These are phyloP conservation scores for Taurulus bubalis DNA, from an alignment of 2,113 vertebrate species.

Conservation along the genomic window DNA sequence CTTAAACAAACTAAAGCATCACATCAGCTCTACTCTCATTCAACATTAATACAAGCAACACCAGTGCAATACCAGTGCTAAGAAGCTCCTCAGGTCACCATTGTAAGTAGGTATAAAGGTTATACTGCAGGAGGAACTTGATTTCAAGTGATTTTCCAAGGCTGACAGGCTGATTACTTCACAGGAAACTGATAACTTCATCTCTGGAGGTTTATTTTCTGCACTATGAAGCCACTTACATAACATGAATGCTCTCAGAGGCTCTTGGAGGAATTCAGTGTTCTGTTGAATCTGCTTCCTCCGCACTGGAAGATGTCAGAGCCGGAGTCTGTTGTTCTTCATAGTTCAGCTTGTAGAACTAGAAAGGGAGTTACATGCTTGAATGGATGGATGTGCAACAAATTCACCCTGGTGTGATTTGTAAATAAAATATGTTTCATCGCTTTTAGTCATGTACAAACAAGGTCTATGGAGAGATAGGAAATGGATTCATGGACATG, in stretches of 20 bases:
- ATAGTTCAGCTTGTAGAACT: background rate
- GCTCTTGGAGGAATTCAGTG: constrained; percentile 23
- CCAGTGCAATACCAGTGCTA: too few relatives aligned
- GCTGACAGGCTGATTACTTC: constrained; percentile 28
- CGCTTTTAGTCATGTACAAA: constrained; percentile 23
- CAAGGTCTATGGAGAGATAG: background rate
- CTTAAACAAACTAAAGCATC: background rate
- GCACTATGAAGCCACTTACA: constrained; percentile 34
- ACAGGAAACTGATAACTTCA: constrained; percentile 52
- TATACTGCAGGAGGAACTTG: background rate
- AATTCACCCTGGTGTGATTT: constrained; percentile 1
- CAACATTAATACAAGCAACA: background rate
- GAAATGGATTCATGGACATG: background rate
- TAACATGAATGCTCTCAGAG: constrained; percentile 15
- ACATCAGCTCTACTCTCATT: background rate
- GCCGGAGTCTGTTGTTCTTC: constrained; percentile 2
- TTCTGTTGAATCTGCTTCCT: constrained; percentile 30
- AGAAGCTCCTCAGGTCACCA: background rate
- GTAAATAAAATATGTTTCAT: constrained; percentile 41
- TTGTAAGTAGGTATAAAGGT: constrained; percentile 17
- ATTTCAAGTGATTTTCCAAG: constrained; percentile 27
- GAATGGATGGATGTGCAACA: constrained; percentile 14
- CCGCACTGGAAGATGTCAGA: background rate
- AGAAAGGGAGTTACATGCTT: background rate
- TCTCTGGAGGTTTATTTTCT: constrained; percentile 40